Evolutionary conservation across 2,888 invertebrate genomes (phyloP).

Genomic region (Tinea semifulvella): DNA sequence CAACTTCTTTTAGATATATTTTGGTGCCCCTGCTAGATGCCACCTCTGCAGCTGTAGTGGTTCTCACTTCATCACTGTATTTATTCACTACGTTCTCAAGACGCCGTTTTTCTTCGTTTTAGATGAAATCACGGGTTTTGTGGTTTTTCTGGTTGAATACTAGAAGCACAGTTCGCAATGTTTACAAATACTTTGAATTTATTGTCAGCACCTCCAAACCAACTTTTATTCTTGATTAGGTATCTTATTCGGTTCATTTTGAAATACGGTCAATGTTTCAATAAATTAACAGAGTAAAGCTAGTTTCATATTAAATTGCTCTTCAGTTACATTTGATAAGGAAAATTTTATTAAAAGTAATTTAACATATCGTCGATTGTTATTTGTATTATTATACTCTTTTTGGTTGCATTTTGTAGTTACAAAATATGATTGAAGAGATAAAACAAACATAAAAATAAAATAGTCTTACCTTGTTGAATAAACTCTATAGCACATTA

Average conservation of each 20-base stretch:
- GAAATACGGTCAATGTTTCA: neutral
- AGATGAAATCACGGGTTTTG: neutral
- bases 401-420: neutral
- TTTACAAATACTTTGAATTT: too few relatives aligned
- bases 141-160: neutral
- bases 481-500: neutral
- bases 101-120: neutral
- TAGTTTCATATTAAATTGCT: neutral
- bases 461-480: neutral
- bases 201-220: neutral
- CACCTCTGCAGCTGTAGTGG: neutral
- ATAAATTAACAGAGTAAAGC: neutral
- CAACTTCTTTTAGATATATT: neutral
- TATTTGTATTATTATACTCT: neutral
- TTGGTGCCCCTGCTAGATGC: neutral
- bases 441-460: neutral
- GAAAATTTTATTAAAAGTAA: neutral
- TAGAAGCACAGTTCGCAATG: neutral
- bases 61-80: neutral
- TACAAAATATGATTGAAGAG: neutral
- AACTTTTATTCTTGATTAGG: neutral
- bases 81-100: neutral
- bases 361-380: neutral
- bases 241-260: neutral
- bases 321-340: neutral